phyloP scores from a whole-genome alignment of 2,797 vertebrate species.

The Mus minutoides region DNA sequence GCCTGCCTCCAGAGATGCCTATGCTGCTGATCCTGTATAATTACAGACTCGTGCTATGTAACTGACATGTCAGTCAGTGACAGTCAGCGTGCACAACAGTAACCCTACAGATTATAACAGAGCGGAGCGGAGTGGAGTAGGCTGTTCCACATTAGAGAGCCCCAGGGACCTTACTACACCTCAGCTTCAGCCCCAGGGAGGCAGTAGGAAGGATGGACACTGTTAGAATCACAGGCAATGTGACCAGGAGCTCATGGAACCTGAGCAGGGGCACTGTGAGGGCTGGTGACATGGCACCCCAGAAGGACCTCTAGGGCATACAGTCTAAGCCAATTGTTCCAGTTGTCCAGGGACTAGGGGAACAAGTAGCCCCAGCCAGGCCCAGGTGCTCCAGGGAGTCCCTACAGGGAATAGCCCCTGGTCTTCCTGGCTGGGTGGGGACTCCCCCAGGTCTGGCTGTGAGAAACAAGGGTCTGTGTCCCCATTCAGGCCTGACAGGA shows the following conservation, averaged over 20 bases:
- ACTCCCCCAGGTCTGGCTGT: background rate
- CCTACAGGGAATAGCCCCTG: background rate
- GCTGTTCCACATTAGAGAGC: background rate
- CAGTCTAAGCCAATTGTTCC: background rate
- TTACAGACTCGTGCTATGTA: background rate
- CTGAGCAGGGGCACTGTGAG: background rate
- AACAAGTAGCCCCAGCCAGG: background rate
- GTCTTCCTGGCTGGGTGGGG: background rate
- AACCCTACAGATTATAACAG: background rate
- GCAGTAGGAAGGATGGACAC: background rate
- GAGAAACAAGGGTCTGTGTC: background rate
- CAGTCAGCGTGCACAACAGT: background rate
- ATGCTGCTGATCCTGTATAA: accelerated
- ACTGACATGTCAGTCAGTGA: background rate
- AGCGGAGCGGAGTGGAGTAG: background rate
- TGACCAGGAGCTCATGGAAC: background rate
- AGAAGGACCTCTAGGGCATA: background rate
- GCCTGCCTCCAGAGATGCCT: background rate
- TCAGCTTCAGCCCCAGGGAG: background rate
- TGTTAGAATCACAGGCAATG: background rate
- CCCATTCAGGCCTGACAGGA: background rate
- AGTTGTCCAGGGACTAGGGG: no score
- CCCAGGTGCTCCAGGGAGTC: background rate
- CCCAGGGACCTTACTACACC: background rate
- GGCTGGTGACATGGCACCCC: background rate